Evolutionary conservation across 2,888 invertebrate genomes (phyloP).

Genomic region (Tenthredo livida): DNA sequence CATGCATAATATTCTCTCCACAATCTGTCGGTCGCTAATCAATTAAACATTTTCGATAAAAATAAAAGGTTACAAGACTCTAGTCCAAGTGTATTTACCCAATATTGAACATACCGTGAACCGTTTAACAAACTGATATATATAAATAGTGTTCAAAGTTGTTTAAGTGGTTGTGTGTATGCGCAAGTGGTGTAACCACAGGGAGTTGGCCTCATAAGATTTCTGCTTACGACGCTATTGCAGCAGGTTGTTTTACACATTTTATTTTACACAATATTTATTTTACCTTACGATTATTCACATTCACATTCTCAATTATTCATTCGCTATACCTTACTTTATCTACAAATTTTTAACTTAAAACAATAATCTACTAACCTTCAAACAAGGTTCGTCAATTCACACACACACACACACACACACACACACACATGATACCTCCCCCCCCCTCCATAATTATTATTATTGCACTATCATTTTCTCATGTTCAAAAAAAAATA

Average conservation of each 20-base stretch:
- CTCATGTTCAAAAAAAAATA: not conserved
- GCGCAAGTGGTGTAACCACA: conserved; percentile 38
- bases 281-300: not conserved
- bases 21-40: conserved; percentile 19
- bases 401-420: too few relatives aligned
- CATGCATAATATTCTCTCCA: conserved; percentile 41
- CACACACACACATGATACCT: too few relatives aligned
- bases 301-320: not conserved
- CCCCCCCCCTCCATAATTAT: conserved; percentile 12
- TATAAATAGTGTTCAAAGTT: not conserved
- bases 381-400: conserved; percentile 7
- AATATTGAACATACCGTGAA: not conserved
- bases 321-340: not conserved
- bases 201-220: conserved; percentile 46
- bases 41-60: conserved; percentile 8
- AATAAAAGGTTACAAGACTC: not conserved
- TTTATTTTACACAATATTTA: not conserved
- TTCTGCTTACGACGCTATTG: not conserved
- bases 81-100: conserved; percentile 23
- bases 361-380: conserved; percentile 36
- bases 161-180: conserved; percentile 20
- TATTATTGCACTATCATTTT: conserved; percentile 46
- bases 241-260: conserved; percentile 42
- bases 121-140: not conserved
- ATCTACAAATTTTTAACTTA: not conserved